phyloP scores from a whole-genome alignment of 2,888 invertebrate species.

The Ophion obscuratus region DNA sequence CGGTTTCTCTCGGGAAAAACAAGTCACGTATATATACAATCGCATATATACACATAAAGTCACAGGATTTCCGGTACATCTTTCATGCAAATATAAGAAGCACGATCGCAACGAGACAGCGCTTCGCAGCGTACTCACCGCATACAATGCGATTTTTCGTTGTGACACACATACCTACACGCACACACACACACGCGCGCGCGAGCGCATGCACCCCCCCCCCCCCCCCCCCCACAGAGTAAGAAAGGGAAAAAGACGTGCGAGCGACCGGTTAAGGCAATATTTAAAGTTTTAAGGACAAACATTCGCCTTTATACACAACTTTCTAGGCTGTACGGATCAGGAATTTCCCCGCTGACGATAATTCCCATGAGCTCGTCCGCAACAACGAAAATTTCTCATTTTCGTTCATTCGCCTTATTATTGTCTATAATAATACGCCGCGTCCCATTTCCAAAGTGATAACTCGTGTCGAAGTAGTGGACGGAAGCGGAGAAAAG shows the following conservation, averaged over 20 bases:
- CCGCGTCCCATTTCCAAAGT: background rate
- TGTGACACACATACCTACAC: constrained; percentile 16
- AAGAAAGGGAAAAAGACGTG: background rate
- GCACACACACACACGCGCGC: too few species aligned
- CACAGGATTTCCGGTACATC: constrained; percentile 64
- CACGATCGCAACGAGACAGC: constrained; percentile 44
- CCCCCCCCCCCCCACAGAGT: background rate
- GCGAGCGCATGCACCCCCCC: too few species aligned
- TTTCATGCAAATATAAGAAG: constrained; percentile 59
- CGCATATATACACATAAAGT: background rate
- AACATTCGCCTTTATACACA: constrained; percentile 66
- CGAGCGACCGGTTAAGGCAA: constrained; percentile 71
- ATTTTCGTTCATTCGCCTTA: background rate
- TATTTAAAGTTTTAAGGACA: constrained; percentile 77
- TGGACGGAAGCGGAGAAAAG: background rate
- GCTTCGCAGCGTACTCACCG: constrained; percentile 25
- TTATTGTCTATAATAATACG: background rate
- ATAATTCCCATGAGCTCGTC: constrained; percentile 23
- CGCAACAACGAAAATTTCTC: background rate
- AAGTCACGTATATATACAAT: constrained; percentile 31
- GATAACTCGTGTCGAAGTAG: background rate
- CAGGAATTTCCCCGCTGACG: constrained; percentile 57
- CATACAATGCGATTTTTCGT: constrained; percentile 49
- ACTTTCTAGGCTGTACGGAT: constrained; percentile 50
- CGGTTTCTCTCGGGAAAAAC: constrained; percentile 2